These are phyloP conservation scores for Globodera rostochiensis DNA, from an alignment of 1,140 invertebrate species.

Conservation along the genomic window DNA sequence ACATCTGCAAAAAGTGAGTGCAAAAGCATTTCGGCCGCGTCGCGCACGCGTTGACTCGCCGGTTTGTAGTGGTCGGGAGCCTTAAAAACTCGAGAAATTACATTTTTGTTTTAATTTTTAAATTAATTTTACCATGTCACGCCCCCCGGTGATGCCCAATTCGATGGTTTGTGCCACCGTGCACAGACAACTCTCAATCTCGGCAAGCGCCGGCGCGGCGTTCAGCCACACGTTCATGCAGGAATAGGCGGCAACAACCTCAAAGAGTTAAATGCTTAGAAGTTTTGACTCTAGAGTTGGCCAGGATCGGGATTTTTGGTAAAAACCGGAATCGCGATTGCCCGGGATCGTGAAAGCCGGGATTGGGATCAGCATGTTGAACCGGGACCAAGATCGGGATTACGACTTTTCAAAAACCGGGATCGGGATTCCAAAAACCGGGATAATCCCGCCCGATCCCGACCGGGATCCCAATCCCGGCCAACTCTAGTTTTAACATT, in stretches of 20 bases:
- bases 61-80: constrained; percentile 56
- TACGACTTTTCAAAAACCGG: no score
- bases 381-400: no score
- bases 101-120: background rate
- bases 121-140: constrained; percentile 71
- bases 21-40: constrained; percentile 59
- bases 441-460: no score
- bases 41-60: constrained; percentile 58
- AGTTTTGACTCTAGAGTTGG: background rate
- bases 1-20: constrained; percentile 51
- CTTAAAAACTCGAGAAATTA: constrained; percentile 16
- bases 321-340: no score
- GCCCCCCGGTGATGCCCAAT: constrained; percentile 90
- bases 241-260: constrained; percentile 84
- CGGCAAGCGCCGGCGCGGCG: constrained; percentile 80
- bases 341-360: no score
- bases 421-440: no score
- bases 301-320: no score
- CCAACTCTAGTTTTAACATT: background rate
- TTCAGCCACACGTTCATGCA: constrained; percentile 89
- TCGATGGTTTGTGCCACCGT: constrained; percentile 94
- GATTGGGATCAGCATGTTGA: no score
- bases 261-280: constrained; percentile 10
- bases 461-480: no score
- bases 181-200: constrained; percentile 86